Base-by-base conservation (phyloP, 2,113 vertebrate genomes). In the Apteryx owenii region DNA sequence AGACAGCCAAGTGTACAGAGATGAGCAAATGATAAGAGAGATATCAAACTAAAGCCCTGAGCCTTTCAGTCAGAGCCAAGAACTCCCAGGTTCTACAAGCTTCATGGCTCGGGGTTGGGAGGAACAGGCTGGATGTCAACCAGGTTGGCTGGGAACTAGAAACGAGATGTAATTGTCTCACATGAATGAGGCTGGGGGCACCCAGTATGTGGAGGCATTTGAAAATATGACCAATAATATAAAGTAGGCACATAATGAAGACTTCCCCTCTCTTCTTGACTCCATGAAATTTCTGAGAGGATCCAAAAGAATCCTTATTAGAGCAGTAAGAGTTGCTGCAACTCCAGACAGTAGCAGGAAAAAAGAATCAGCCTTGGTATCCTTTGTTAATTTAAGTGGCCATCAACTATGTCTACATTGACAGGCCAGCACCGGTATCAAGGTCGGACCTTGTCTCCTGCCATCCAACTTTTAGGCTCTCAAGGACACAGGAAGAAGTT, bases 1-100 rank as follows among this genome's bases (percentile, higher is more conserved):
- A 82, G 73, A 13, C 58, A 91, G 69, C 21, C 29, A 16, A 56
- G 42, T 0, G 4, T 71, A 38, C 40, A 65, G 58, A 80, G 90
- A 93, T 81, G 64, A 81, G 54, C 75, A 61, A n/a, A 31, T 3
- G 64, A 93, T 82, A 93, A 83, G 56, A 33, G 21, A 72, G 65
- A 61, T 4, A 83, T 40, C 73, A 89, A 91, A 87, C 50, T 10
- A 38, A 62, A 92, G 65, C 82, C 89, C 78, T 62, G 68, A 94
- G 73, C 73, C 64, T 42, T 81, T 89, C 82, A 84, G 75, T 23
- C 75, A 69, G 50, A 81, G 85, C 94, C 91, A 95, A 65, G 82
- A 95, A 93, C 89, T 90, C 77, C 90, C 73, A 50, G 70, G 81
- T 64, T 81, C 89, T 65, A 26, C 13, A 84, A 81, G 78, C 3